Percentiles rank a stretch among this genome's conserved stretches.
Evolutionary conservation across 2,113 vertebrate species (phyloP).

Genomic region (Peucedramus taeniatus): DNA sequence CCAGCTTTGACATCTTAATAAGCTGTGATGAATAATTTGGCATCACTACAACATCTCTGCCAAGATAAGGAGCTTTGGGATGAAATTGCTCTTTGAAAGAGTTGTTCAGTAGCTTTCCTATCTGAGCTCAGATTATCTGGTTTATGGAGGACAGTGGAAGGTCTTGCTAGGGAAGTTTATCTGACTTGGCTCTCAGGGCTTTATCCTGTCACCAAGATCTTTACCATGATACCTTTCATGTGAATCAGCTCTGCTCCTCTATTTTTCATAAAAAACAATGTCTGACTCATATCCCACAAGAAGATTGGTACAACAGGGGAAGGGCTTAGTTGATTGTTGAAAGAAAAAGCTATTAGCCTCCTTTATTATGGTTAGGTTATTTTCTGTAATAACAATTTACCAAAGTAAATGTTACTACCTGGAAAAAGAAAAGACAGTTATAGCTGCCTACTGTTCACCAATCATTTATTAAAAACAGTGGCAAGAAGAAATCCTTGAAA

Average conservation of each 20-base stretch:
- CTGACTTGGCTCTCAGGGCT: not conserved
- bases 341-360: not conserved
- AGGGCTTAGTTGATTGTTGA: not conserved
- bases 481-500: not conserved
- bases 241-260: not conserved
- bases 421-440: not conserved
- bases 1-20: slow-evolving; percentile 7
- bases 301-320: not conserved
- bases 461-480: not conserved
- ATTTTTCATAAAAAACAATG: not conserved
- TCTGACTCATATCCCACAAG: not conserved
- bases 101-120: not conserved
- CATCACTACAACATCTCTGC: not conserved
- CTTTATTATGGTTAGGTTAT: not conserved
- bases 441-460: not conserved
- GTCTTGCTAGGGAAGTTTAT: not conserved
- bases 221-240: not conserved
- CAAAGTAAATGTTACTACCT: not conserved
- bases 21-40: slow-evolving; percentile 10
- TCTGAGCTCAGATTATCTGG: not conserved
- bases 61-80: not conserved
- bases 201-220: not conserved
- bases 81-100: not conserved
- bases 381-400: not conserved
- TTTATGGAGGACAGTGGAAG: not conserved